Conservation (phyloP, 35 echinoderm and acorn worm genomes). For the Ophiothrix spiculata region DNA sequence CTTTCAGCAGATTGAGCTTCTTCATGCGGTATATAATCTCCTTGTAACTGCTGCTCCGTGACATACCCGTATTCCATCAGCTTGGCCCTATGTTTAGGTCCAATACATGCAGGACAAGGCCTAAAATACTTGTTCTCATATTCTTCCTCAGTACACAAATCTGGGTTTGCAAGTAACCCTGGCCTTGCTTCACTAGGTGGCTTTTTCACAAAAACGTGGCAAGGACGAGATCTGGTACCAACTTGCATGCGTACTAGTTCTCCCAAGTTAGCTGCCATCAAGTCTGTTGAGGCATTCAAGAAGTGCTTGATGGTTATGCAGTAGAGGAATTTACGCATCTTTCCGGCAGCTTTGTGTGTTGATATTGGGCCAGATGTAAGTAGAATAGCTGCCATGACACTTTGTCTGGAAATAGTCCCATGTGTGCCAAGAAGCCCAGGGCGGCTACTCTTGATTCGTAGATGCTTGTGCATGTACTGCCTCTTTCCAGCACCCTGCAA, state of each 20-base stretch:
- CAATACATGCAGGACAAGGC: neutral
- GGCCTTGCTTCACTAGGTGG: neutral
- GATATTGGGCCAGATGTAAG: neutral
- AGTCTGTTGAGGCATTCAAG: neutral
- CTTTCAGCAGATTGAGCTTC: too few species aligned
- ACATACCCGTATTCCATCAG: neutral
- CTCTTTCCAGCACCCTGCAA: too few species aligned
- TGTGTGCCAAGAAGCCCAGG: too few species aligned
- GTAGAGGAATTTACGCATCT: neutral
- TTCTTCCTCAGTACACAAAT: neutral
- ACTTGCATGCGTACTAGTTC: neutral
- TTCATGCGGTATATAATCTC: too few species aligned
- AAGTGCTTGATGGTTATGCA: neutral
- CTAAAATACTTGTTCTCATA: neutral
- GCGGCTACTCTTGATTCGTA: too few species aligned
- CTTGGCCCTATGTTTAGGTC: neutral
- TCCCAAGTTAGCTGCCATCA: neutral
- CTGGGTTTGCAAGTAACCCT: neutral
- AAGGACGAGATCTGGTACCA: neutral
- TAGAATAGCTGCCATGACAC: neutral
- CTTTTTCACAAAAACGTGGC: neutral
- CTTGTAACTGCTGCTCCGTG: neutral
- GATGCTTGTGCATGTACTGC: too few species aligned
- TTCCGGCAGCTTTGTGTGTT: neutral
- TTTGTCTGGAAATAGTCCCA: neutral